Percentiles rank a stretch among this genome's conserved stretches.
These are phyloP conservation scores for Hemicordylus capensis DNA, from an alignment of 2,113 vertebrate genomes.

Conservation along the genomic window DNA sequence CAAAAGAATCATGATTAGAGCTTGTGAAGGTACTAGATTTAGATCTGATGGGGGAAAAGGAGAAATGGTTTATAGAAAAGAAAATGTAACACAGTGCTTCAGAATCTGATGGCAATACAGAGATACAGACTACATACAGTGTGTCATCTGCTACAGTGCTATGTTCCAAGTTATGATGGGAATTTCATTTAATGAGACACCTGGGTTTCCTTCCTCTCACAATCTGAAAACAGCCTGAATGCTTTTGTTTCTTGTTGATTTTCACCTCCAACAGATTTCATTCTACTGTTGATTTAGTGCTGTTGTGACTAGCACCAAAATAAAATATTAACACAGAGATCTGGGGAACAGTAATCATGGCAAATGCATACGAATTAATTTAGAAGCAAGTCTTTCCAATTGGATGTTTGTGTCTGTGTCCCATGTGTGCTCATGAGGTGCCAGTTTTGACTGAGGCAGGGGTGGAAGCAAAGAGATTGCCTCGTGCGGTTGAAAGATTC, in stretches of 20 bases:
- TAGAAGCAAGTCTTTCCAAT: rapidly evolving
- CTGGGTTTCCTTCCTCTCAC: rapidly evolving
- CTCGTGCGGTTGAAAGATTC: not conserved
- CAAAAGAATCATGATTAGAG: not conserved
- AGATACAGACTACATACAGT: not conserved
- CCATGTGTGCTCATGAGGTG: not conserved
- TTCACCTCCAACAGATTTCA: rapidly evolving
- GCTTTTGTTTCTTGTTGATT: not conserved
- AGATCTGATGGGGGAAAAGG: not conserved
- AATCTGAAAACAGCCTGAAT: not conserved
- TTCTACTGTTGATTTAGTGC: not conserved
- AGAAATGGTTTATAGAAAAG: not conserved
- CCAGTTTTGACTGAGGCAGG: not conserved
- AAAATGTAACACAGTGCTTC: not conserved
- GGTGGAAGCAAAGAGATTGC: not conserved
- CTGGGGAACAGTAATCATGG: not conserved
- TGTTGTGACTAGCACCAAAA: not conserved
- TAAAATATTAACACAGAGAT: not conserved
- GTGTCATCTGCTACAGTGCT: not conserved
- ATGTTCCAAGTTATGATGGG: not conserved
- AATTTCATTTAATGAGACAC: not conserved
- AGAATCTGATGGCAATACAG: not conserved
- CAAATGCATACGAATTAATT: rapidly evolving
- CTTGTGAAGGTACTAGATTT: not conserved
- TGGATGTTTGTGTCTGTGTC: not conserved